Conservation (phyloP, 2,888 invertebrate species). For the Parelbella ahira region DNA sequence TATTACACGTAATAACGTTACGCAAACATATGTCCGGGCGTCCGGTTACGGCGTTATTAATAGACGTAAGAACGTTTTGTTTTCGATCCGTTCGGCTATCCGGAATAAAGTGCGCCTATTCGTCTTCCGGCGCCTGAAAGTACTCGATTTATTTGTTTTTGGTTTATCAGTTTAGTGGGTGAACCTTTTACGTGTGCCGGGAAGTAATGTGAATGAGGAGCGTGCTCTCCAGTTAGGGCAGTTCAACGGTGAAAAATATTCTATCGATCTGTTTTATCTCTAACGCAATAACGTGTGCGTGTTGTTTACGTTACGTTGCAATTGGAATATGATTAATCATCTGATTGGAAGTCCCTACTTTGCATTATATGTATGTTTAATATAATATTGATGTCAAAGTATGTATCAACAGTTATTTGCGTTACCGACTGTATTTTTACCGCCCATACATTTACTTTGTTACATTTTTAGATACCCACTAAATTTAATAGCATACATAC, state of each 20-base stretch:
- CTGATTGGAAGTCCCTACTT: conserved; percentile 14
- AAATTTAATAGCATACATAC: too few relatives aligned
- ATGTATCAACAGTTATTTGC: too few relatives aligned
- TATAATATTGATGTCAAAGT: too few relatives aligned
- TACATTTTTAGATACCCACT: too few relatives aligned
- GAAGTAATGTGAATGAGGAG: too few relatives aligned
- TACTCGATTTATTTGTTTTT: conserved; percentile 23
- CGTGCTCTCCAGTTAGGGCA: too few relatives aligned
- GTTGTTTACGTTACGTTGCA: too few relatives aligned
- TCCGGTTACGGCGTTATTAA: conserved; percentile 32
- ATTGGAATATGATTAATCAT: conserved; percentile 22
- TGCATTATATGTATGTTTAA: conserved; percentile 1
- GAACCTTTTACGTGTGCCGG: conserved; percentile 19
- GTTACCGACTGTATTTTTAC: too few relatives aligned
- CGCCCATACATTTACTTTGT: too few relatives aligned
- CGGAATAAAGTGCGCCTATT: conserved; percentile 14
- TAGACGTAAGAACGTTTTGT: conserved; percentile 15
- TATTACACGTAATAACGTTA: conserved; percentile 43
- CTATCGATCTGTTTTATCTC: too few relatives aligned
- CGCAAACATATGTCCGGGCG: conserved; percentile 24
- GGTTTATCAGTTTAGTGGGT: conserved; percentile 21
- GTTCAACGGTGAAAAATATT: too few relatives aligned
- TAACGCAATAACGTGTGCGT: too few relatives aligned
- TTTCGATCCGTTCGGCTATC: conserved; percentile 8
- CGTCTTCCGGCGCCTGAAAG: conserved; percentile 14